These are phyloP conservation scores for Dasypolia templi DNA, from an alignment of 2,888 invertebrate species.

Conservation along the genomic window DNA sequence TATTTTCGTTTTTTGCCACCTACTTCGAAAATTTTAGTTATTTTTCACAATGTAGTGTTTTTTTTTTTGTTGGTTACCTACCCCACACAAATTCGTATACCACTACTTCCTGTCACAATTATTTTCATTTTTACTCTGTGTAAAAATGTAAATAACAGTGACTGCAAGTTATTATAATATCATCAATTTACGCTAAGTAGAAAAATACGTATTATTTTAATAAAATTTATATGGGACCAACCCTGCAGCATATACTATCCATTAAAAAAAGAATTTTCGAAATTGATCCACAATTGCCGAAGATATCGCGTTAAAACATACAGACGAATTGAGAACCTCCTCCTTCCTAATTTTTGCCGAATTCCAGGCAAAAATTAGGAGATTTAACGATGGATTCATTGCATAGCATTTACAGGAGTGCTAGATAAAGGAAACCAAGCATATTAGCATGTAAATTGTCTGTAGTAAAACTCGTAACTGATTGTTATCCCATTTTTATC, in stretches of 20 bases:
- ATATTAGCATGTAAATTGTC: neutral
- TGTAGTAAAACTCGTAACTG: neutral
- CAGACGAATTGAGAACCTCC: no score
- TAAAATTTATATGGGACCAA: no score
- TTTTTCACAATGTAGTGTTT: no score
- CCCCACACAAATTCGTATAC: neutral
- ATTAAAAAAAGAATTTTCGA: no score
- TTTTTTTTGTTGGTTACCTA: neutral
- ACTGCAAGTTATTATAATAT: neutral
- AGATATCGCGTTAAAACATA: no score
- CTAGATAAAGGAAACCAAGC: neutral
- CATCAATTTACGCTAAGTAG: neutral
- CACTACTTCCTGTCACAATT: neutral
- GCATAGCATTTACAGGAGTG: no score
- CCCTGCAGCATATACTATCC: no score
- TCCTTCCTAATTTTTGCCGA: no score
- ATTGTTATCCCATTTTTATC: conserved; percentile 15
- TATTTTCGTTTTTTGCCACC: neutral
- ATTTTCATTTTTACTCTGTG: no score
- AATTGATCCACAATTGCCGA: no score
- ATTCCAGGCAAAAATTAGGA: no score
- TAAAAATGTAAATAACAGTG: neutral
- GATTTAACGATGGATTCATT: no score
- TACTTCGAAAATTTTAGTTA: fast-evolving
- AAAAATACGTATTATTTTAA: neutral